Evolutionary conservation across 2,113 vertebrate species (phyloP).

Genomic region (Dolichotis patagonum): DNA sequence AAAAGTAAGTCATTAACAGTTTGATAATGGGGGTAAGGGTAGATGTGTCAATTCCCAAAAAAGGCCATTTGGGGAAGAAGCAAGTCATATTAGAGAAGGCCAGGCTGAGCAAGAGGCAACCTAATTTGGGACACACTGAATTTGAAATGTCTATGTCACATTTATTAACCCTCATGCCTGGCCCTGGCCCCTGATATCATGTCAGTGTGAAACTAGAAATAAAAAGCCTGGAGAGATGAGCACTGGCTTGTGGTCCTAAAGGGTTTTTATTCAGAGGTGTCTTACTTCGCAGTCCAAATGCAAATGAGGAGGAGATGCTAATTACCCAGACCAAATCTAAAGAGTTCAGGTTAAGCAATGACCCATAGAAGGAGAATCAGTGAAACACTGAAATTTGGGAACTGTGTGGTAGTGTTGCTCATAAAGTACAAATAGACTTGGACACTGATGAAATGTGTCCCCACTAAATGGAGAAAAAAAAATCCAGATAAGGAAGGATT

Average conservation of each 20-base stretch:
- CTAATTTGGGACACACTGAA: background rate
- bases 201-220: background rate
- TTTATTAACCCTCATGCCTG: background rate
- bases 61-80: background rate
- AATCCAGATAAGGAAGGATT: background rate
- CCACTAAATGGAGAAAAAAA: background rate
- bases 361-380: background rate
- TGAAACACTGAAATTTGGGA: background rate
- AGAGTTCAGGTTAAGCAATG: conserved; percentile 30
- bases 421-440: background rate
- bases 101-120: background rate
- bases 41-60: background rate
- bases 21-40: background rate
- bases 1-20: background rate
- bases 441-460: background rate
- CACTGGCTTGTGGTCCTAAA: background rate
- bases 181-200: background rate
- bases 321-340: background rate
- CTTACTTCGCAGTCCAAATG: background rate
- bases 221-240: background rate
- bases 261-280: background rate
- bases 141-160: background rate
- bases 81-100: background rate
- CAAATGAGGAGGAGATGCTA: background rate
- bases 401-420: background rate